Evolutionary conservation across 2,888 invertebrate genomes (phyloP).

Genomic region (Teinopalpus imperialis): DNA sequence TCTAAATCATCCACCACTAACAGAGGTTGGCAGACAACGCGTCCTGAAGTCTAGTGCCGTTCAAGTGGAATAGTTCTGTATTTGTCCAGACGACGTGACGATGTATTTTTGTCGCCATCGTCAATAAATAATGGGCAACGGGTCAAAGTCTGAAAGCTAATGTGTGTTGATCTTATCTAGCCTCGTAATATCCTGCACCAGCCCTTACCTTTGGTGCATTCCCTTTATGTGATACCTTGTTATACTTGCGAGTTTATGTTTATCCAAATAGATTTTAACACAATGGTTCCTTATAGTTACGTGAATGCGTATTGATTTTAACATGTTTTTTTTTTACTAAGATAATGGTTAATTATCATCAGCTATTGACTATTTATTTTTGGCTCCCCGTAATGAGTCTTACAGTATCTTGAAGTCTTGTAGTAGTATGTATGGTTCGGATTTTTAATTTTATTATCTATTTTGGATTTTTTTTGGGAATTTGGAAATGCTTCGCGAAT

Average conservation of each 20-base stretch:
- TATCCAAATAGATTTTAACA: background rate
- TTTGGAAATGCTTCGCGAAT: no score
- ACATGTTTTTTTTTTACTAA: no score
- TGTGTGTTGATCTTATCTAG: slow-evolving; percentile 69
- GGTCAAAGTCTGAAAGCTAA: slow-evolving; percentile 69
- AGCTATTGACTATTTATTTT: no score
- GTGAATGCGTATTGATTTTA: no score
- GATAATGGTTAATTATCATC: no score
- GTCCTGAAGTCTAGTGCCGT: slow-evolving; percentile 2
- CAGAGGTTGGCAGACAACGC: slow-evolving; percentile 1
- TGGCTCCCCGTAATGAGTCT: no score
- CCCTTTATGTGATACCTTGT: background rate
- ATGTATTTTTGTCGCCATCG: slow-evolving; percentile 67
- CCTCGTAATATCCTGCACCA: slow-evolving; percentile 48
- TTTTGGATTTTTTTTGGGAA: no score
- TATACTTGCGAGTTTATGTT: slow-evolving; percentile 4
- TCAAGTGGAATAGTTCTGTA: slow-evolving; percentile 23
- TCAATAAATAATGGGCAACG: slow-evolving; percentile 68
- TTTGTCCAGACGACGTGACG: slow-evolving; percentile 40
- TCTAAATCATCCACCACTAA: no score
- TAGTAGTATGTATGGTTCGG: no score
- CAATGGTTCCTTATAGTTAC: no score
- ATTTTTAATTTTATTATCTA: no score
- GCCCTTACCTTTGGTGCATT: slow-evolving; percentile 37
- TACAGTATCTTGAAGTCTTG: no score